phyloP scores from a whole-genome alignment of 2,113 vertebrate genomes.

The Phodopus roborovskii region DNA sequence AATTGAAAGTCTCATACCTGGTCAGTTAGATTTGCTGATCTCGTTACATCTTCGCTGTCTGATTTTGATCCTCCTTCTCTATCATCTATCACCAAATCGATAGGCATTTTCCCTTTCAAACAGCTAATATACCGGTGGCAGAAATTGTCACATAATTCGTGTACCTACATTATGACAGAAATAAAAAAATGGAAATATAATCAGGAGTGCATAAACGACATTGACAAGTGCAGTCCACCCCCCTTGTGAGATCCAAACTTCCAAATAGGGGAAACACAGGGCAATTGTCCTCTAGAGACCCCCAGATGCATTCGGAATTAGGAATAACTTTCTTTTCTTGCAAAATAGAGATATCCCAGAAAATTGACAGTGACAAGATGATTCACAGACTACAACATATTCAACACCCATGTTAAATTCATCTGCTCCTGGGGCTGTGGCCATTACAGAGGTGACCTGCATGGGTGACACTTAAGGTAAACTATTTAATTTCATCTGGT shows the following conservation, averaged over 20 bases:
- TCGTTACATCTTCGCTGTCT: slow-evolving; percentile 99
- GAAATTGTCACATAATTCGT: slow-evolving; percentile 99
- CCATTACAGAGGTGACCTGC: slow-evolving; percentile 93
- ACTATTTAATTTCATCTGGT: slow-evolving; percentile 93
- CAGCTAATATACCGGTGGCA: slow-evolving; percentile 99
- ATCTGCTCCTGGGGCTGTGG: slow-evolving; percentile 93
- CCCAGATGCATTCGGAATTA: slow-evolving; percentile 87
- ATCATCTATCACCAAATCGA: slow-evolving; percentile 99
- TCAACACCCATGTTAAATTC: slow-evolving; percentile 98
- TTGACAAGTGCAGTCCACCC: slow-evolving; percentile 90
- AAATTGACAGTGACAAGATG: slow-evolving; percentile 99
- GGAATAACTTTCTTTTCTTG: slow-evolving; percentile 91
- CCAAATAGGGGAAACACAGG: slow-evolving; percentile 88
- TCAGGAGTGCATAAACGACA: slow-evolving; percentile 88
- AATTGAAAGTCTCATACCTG: slow-evolving; percentile 91
- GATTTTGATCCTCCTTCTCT: slow-evolving; percentile 99
- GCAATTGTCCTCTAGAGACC: slow-evolving; percentile 89
- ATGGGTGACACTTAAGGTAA: slow-evolving; percentile 97
- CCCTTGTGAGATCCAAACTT: slow-evolving; percentile 88
- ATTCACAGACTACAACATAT: slow-evolving; percentile 95
- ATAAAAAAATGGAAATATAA: slow-evolving; percentile 86
- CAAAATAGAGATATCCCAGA: slow-evolving; percentile 98
- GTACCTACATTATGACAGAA: slow-evolving; percentile 90
- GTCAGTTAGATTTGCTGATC: slow-evolving; percentile 97
- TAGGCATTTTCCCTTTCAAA: slow-evolving; percentile 99